A percentile compares a stretch with the other conserved stretches of the same genome.
These are phyloP conservation scores for Vanessa atalanta DNA, from an alignment of 1,140 invertebrate species.

Conservation along the genomic window DNA sequence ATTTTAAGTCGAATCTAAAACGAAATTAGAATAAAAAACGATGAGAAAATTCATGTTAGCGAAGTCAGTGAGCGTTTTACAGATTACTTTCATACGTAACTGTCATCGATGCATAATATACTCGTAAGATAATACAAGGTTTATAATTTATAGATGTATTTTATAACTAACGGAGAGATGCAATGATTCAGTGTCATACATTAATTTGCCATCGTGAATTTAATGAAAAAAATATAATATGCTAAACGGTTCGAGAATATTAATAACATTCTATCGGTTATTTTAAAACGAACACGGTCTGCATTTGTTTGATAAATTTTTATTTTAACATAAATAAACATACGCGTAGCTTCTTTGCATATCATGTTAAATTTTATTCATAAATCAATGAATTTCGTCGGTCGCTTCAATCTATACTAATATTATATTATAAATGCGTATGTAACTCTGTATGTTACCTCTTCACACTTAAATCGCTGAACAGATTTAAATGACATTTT, in stretches of 20 bases:
- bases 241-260: slow-evolving; percentile 13
- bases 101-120: slow-evolving; percentile 45
- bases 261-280: slow-evolving; percentile 4
- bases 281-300: background rate
- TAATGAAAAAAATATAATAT: slow-evolving; percentile 31
- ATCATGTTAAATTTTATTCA: slow-evolving; percentile 6
- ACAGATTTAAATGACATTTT: too few relatives aligned
- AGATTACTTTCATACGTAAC: slow-evolving; percentile 43
- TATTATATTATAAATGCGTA: too few relatives aligned
- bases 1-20: slow-evolving; percentile 29
- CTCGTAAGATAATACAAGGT: slow-evolving; percentile 32
- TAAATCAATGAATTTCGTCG: background rate
- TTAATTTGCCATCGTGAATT: slow-evolving; percentile 32
- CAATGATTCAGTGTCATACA: slow-evolving; percentile 30
- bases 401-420: too few relatives aligned
- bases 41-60: slow-evolving; percentile 26
- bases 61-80: slow-evolving; percentile 43
- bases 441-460: too few relatives aligned
- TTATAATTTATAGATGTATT: slow-evolving; percentile 34
- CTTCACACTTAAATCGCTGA: too few relatives aligned
- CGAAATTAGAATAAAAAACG: slow-evolving; percentile 29
- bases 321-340: slow-evolving; percentile 7
- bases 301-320: background rate
- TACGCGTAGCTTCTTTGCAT: background rate
- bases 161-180: slow-evolving; percentile 34